These are phyloP conservation scores for Numida meleagris DNA, from an alignment of 2,113 vertebrate genomes.

Conservation along the genomic window DNA sequence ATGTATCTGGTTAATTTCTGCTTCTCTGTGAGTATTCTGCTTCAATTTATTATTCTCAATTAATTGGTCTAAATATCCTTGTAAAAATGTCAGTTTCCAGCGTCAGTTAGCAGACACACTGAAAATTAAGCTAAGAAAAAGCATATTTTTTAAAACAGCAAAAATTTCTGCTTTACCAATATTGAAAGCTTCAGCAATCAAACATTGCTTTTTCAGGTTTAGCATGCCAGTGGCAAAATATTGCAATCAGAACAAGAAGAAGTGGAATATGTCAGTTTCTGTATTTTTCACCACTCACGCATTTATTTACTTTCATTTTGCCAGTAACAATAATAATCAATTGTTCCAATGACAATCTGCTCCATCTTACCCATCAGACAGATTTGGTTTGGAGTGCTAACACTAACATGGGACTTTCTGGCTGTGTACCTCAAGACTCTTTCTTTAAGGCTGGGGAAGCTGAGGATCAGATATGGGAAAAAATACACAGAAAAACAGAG, in stretches of 20 bases:
- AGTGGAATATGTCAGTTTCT: background rate
- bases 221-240: background rate
- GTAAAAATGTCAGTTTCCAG: background rate
- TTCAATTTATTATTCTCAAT: background rate
- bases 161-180: background rate
- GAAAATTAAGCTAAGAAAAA: background rate
- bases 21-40: background rate
- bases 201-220: background rate
- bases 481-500: background rate
- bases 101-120: background rate
- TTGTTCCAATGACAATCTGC: background rate
- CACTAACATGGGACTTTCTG: background rate
- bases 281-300: background rate
- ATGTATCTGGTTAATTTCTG: background rate
- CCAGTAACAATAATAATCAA: background rate
- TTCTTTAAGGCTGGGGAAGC: background rate
- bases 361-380: background rate
- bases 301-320: background rate
- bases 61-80: background rate
- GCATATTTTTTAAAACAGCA: accelerated
- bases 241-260: background rate
- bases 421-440: background rate
- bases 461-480: background rate
- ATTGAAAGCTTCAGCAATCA: background rate
- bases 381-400: background rate